phyloP scores from a whole-genome alignment of 1,140 invertebrate species.

The Bombus affinis region DNA sequence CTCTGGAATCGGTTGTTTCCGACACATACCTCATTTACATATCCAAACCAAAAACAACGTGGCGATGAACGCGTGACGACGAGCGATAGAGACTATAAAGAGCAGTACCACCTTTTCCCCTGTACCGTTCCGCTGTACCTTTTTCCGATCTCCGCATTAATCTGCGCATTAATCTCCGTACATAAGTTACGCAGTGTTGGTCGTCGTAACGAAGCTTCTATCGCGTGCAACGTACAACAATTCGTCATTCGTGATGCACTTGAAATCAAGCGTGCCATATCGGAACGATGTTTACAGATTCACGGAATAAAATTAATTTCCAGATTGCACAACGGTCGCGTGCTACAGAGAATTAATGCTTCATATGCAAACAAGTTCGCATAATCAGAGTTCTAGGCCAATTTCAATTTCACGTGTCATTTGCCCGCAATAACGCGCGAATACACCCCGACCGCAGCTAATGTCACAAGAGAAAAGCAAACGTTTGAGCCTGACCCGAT shows the following conservation, averaged over 20 bases:
- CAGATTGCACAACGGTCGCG: slow-evolving; percentile 7
- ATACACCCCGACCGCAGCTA: background rate
- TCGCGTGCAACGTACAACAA: background rate
- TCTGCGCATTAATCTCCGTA: too few species aligned
- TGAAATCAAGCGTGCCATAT: background rate
- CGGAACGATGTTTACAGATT: background rate
- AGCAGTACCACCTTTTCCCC: too few species aligned
- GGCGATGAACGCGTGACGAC: too few species aligned
- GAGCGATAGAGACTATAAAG: too few species aligned
- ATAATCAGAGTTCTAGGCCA: slow-evolving; percentile 28
- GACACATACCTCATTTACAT: too few species aligned
- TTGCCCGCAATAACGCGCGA: slow-evolving; percentile 24
- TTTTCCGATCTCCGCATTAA: too few species aligned
- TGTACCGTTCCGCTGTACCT: too few species aligned
- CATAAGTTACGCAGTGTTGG: background rate
- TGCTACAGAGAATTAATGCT: slow-evolving; percentile 14
- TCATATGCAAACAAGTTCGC: slow-evolving; percentile 28
- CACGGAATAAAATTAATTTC: slow-evolving; percentile 16
- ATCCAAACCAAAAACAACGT: too few species aligned
- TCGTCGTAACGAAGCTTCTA: background rate
- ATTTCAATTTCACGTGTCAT: slow-evolving; percentile 43
- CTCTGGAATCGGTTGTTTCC: too few species aligned
- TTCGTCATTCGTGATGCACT: background rate
- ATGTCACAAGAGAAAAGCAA: slow-evolving; percentile 15
- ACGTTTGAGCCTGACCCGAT: background rate